These are phyloP conservation scores for Heterohyrax brucei DNA, from an alignment of 2,797 vertebrate species.

Conservation along the genomic window DNA sequence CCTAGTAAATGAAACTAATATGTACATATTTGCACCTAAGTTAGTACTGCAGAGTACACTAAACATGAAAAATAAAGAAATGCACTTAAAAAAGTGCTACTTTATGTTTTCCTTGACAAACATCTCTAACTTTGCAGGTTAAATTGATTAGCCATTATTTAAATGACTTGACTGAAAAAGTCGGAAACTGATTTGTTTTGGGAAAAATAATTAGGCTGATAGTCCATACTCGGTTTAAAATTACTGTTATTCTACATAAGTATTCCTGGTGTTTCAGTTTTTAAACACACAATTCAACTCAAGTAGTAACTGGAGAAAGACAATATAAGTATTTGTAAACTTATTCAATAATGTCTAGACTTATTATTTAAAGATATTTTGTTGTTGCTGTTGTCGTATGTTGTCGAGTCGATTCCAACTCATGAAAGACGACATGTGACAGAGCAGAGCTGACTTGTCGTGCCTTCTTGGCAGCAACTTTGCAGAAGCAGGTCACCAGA, in stretches of 20 bases:
- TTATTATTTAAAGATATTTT: background rate
- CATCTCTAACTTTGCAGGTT: background rate
- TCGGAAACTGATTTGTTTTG: constrained; percentile 16
- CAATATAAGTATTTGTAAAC: background rate
- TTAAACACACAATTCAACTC: background rate
- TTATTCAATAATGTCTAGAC: background rate
- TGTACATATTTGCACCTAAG: background rate
- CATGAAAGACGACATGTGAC: too few relatives aligned
- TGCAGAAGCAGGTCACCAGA: too few relatives aligned
- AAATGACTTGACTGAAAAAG: constrained; percentile 18
- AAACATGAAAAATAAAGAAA: background rate
- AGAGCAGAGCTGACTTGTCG: too few relatives aligned
- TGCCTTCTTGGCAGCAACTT: too few relatives aligned
- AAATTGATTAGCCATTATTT: background rate
- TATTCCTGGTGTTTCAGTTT: constrained; percentile 23
- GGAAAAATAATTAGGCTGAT: background rate
- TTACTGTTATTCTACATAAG: background rate
- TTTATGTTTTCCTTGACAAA: constrained; percentile 51
- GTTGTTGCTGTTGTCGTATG: too few relatives aligned
- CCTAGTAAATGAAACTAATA: background rate
- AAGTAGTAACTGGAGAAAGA: background rate
- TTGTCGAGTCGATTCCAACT: too few relatives aligned
- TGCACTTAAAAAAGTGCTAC: background rate
- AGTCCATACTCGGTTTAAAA: background rate
- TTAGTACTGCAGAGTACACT: background rate